These are phyloP conservation scores for Mellivora capensis DNA, from an alignment of 2,113 vertebrate genomes.

Conservation along the genomic window DNA sequence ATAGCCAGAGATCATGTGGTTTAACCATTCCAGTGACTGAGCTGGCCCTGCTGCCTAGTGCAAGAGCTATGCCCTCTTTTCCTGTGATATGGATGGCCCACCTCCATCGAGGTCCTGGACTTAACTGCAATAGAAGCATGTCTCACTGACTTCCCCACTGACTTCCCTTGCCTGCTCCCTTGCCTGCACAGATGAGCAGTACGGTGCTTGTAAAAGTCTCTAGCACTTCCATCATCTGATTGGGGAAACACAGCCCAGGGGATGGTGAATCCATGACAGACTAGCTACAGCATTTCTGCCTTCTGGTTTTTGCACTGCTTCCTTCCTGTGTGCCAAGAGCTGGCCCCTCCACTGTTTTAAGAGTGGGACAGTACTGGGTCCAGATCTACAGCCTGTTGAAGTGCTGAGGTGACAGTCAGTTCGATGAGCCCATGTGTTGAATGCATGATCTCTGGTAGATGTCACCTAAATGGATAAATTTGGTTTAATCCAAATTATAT, in stretches of 20 bases:
- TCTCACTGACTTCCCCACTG: not conserved
- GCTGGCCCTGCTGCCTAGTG: not conserved
- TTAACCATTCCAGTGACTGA: not conserved
- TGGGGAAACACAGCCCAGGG: not conserved
- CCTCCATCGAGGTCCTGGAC: fast-evolving
- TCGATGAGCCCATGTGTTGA: not conserved
- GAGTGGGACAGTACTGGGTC: not conserved
- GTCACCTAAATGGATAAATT: not conserved
- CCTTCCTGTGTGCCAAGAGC: not conserved
- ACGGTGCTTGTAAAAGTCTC: not conserved
- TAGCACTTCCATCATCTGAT: not conserved
- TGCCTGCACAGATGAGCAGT: not conserved
- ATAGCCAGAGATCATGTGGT: not conserved
- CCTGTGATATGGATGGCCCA: not conserved
- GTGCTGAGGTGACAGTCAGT: not conserved
- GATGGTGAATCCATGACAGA: too few relatives aligned
- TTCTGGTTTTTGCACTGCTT: not conserved
- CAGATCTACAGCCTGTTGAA: fast-evolving
- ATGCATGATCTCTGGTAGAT: not conserved
- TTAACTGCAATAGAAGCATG: not conserved
- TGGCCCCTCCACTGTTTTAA: not conserved
- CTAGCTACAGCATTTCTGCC: not conserved
- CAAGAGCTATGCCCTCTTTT: not conserved
- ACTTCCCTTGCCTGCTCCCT: not conserved
- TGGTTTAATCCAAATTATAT: not conserved